A percentile compares a stretch with the other conserved stretches of the same genome.
These are phyloP conservation scores for Hyla sarda DNA, from an alignment of 2,113 vertebrate species.

Conservation along the genomic window DNA sequence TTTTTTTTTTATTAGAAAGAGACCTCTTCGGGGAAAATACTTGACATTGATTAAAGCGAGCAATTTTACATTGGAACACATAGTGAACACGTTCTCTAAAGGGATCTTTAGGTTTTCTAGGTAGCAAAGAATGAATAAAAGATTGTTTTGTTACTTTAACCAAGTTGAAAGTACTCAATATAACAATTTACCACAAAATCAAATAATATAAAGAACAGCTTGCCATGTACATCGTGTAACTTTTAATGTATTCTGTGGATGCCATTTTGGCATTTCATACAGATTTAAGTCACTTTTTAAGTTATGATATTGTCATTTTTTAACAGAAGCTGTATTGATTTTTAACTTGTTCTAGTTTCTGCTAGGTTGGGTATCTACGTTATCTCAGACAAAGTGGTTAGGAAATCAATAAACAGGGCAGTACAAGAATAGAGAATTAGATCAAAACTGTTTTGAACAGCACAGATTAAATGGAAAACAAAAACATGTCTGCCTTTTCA, in stretches of 20 bases:
- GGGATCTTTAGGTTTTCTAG: constrained; percentile 31
- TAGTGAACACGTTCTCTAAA: constrained; percentile 41
- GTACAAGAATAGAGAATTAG: constrained; percentile 49
- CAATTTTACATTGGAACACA: constrained; percentile 56
- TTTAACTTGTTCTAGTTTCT: constrained; percentile 57
- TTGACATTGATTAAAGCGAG: constrained; percentile 59
- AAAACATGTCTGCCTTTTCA: constrained; percentile 28
- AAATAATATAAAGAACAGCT: neutral
- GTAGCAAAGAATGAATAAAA: constrained; percentile 3
- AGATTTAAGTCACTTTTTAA: constrained; percentile 31
- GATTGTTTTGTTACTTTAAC: constrained; percentile 20
- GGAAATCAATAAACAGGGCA: constrained; percentile 56
- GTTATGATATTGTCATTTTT: constrained; percentile 49
- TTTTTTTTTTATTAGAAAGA: constrained; percentile 55
- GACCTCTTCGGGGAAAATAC: constrained; percentile 52
- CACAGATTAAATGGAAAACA: constrained; percentile 44
- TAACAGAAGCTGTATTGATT: constrained; percentile 54
- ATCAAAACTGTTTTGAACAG: constrained; percentile 40
- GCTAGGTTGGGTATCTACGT: constrained; percentile 54
- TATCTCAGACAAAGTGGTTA: constrained; percentile 57
- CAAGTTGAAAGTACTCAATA: constrained; percentile 16
- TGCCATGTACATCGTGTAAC: neutral
- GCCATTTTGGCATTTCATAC: constrained; percentile 18
- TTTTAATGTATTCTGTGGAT: neutral
- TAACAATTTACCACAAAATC: neutral